Conservation (phyloP, 2,888 invertebrate genomes). For the Drosophila borborema region DNA sequence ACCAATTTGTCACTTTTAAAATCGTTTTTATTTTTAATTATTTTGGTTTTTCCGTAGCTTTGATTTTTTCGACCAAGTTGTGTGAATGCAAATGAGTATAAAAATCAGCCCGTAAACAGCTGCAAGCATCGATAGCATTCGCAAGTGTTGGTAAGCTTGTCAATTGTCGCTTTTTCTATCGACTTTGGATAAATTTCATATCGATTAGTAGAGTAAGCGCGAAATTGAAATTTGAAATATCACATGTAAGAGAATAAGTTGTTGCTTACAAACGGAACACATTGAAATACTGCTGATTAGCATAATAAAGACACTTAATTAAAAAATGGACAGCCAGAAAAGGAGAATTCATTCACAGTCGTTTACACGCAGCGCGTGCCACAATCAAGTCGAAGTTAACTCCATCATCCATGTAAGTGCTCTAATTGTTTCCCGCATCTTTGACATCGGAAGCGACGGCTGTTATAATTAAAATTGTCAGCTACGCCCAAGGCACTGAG, state of each 20-base stretch:
- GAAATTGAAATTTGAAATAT: background rate
- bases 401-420: slow-evolving; percentile 54
- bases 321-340: slow-evolving; percentile 29
- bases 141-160: slow-evolving; percentile 32
- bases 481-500: slow-evolving; percentile 63
- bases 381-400: slow-evolving; percentile 45
- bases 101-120: slow-evolving; percentile 50
- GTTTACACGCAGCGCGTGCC: slow-evolving; percentile 46
- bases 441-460: slow-evolving; percentile 76
- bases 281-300: slow-evolving; percentile 5
- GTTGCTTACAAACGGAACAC: background rate
- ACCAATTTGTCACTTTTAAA: slow-evolving; percentile 6
- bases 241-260: background rate
- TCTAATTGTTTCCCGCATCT: slow-evolving; percentile 79
- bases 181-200: slow-evolving; percentile 1
- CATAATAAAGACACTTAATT: slow-evolving; percentile 28
- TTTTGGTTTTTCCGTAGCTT: slow-evolving; percentile 12
- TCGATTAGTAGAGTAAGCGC: slow-evolving; percentile 22
- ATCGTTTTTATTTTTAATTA: background rate
- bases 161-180: slow-evolving; percentile 8
- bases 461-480: slow-evolving; percentile 73
- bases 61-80: slow-evolving; percentile 23
- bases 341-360: slow-evolving; percentile 10
- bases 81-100: slow-evolving; percentile 33
- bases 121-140: slow-evolving; percentile 36